Base-by-base conservation (phyloP, 1,140 invertebrate genomes). In the Zophobas morio region DNA sequence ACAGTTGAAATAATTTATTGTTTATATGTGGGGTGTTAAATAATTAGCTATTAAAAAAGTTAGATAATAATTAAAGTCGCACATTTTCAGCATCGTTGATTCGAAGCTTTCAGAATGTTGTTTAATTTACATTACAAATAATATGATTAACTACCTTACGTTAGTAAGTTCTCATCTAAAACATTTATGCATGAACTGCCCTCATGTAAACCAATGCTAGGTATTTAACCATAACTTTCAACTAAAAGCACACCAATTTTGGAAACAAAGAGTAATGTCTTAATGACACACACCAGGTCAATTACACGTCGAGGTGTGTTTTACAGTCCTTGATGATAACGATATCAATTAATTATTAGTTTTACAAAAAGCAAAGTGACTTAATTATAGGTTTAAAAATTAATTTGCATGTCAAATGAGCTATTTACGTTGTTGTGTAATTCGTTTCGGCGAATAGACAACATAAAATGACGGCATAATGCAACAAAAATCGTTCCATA, bases 341-440 rank as follows among this genome's bases (percentile, higher is more conserved):
- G 51, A 42, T 72, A 57, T 71, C 75, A 72, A 77, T 57, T 71
- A 51, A 51, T 77, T 66, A 77, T 77, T 66, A 60, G 70, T 74
- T 76, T 75, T 70, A 35, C 66, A 53, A 53, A 72, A 75, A 51
- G 70, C n/a, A 37, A 60, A 76, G 35, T 70, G 57, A 70, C 39
- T 76, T 76, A 76, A 76, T 76, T 76, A 63, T 47, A 70, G 46
- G 74, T 76, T 70, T 54, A 34, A 20, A 39, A 70, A 76, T 35
- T 46, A 40, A 76, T 76, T 76, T 49, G 74, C 74, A 76, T 70
- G 8, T 70, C 1, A 76, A 76, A 76, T 70, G 39, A 63, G 36
- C 8, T 34, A 39, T 35, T 63, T 66, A 75, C 73, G 39, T 47
- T 42, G 46, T 57, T 75, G 54, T 35, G 56, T 39, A 75, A 75